A percentile compares a stretch with the other conserved stretches of the same genome.
Conservation (phyloP, 2,888 invertebrate species). For the Amiota communis region DNA sequence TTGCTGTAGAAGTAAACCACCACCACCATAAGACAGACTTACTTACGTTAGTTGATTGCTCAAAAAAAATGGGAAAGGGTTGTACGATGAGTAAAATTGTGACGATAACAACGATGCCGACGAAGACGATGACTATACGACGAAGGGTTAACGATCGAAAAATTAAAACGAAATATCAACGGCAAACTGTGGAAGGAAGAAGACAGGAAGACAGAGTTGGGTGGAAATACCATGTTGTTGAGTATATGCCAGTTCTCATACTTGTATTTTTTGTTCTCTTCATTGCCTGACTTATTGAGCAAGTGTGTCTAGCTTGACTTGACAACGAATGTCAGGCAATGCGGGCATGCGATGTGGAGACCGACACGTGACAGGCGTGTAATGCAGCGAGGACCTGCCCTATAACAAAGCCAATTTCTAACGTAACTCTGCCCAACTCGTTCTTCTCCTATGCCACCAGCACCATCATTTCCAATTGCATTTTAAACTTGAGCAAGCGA, state of each 20-base stretch:
- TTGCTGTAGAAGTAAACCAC: constrained; percentile 48
- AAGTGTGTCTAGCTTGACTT: constrained; percentile 1
- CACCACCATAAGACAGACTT: constrained; percentile 25
- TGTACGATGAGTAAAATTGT: neutral
- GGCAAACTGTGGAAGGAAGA: neutral
- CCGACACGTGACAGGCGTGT: constrained; percentile 10
- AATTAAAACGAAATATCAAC: constrained; percentile 60
- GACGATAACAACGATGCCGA: constrained; percentile 26
- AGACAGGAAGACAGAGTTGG: constrained; percentile 46
- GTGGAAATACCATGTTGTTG: constrained; percentile 7
- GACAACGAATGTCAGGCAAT: neutral
- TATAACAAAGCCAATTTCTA: constrained; percentile 39
- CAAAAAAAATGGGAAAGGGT: constrained; percentile 2
- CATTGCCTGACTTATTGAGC: constrained; percentile 10
- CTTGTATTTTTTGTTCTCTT: neutral
- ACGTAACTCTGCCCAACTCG: constrained; percentile 29
- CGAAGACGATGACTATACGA: constrained; percentile 35
- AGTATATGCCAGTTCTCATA: neutral
- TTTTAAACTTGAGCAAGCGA: constrained; percentile 53
- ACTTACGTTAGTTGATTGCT: constrained; percentile 24
- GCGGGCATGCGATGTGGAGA: neutral
- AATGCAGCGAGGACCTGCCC: neutral
- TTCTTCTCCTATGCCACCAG: neutral
- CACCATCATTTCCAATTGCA: constrained; percentile 46
- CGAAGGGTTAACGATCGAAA: constrained; percentile 67